Percentiles rank a stretch among this genome's conserved stretches.
These are phyloP conservation scores for Nysson spinosus DNA, from an alignment of 2,888 invertebrate genomes.

Conservation along the genomic window DNA sequence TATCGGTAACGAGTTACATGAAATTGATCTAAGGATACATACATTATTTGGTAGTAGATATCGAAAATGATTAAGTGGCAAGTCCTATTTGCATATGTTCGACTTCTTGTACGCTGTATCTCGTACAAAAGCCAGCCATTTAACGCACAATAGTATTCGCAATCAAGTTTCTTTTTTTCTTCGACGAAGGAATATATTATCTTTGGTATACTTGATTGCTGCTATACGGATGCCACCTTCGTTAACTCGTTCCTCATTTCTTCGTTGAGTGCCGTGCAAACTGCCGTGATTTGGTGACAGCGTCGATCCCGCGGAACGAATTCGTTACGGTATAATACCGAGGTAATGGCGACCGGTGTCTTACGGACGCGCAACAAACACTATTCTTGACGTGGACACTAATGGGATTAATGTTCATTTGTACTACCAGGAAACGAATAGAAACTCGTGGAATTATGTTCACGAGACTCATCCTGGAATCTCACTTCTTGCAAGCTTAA, in stretches of 20 bases:
- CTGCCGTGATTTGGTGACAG: slow-evolving; percentile 56
- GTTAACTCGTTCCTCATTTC: slow-evolving; percentile 21
- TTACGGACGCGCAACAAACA: slow-evolving; percentile 42
- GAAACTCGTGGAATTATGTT: slow-evolving; percentile 14
- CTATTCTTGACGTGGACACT: slow-evolving; percentile 40
- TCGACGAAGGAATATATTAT: slow-evolving; percentile 38
- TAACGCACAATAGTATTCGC: slow-evolving; percentile 27
- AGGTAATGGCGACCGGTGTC: slow-evolving; percentile 51
- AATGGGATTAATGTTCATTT: slow-evolving; percentile 51
- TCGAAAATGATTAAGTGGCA: slow-evolving; percentile 36
- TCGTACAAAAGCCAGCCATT: slow-evolving; percentile 16
- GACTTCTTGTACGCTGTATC: slow-evolving; percentile 4
- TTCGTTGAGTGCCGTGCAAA: background rate
- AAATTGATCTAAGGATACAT: background rate
- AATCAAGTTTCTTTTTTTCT: slow-evolving; percentile 36
- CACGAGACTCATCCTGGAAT: background rate
- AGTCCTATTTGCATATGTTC: slow-evolving; percentile 33
- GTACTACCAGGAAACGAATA: slow-evolving; percentile 21
- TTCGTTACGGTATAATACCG: slow-evolving; percentile 56
- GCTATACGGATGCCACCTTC: slow-evolving; percentile 15
- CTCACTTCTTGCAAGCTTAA: background rate
- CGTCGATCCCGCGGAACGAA: slow-evolving; percentile 56
- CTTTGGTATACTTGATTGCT: slow-evolving; percentile 9
- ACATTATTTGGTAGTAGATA: slow-evolving; percentile 6
- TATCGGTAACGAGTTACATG: background rate